Evolutionary conservation across 1,140 invertebrate genomes (phyloP).

Genomic region (Drosophila athabasca): DNA sequence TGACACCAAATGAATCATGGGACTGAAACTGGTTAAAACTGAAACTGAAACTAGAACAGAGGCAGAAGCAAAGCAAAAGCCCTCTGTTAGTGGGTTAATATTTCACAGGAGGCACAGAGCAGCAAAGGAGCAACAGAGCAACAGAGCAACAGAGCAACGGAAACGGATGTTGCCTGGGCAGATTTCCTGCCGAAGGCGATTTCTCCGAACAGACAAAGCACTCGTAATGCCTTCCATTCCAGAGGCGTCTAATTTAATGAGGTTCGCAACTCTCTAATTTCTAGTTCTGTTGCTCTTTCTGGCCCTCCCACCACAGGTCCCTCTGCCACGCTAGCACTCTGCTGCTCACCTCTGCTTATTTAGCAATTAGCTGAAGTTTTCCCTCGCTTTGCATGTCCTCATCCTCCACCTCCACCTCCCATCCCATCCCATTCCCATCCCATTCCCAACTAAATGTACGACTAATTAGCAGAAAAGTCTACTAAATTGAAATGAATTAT

Average conservation of each 20-base stretch:
- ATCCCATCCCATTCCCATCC: not conserved
- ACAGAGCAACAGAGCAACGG: conserved; percentile 35
- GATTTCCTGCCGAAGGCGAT: conserved; percentile 39
- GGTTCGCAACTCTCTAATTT: not conserved
- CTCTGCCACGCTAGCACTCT: not conserved
- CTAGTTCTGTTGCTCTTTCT: not conserved
- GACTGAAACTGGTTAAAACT: conserved; percentile 16
- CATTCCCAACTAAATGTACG: conserved; percentile 51
- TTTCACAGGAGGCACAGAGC: conserved; percentile 37
- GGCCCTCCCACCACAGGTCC: not conserved
- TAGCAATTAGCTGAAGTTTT: conserved; percentile 37
- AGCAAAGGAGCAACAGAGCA: conserved; percentile 14
- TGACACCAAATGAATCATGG: conserved; percentile 78
- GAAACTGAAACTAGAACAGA: too few species aligned
- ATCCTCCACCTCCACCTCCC: not conserved
- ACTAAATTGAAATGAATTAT: conserved; percentile 62
- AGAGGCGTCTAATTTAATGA: conserved; percentile 62
- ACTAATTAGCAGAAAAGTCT: conserved; percentile 69
- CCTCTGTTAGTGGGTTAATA: conserved; percentile 74
- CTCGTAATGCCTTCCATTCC: conserved; percentile 40
- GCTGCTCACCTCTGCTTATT: conserved; percentile 38
- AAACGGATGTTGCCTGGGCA: conserved; percentile 56
- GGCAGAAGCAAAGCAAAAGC: not conserved
- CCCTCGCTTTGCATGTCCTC: conserved; percentile 13
- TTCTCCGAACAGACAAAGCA: conserved; percentile 47